Conservation (phyloP, 92 coral and sea anemone genomes). For the Hydrozoanthus gracilis region DNA sequence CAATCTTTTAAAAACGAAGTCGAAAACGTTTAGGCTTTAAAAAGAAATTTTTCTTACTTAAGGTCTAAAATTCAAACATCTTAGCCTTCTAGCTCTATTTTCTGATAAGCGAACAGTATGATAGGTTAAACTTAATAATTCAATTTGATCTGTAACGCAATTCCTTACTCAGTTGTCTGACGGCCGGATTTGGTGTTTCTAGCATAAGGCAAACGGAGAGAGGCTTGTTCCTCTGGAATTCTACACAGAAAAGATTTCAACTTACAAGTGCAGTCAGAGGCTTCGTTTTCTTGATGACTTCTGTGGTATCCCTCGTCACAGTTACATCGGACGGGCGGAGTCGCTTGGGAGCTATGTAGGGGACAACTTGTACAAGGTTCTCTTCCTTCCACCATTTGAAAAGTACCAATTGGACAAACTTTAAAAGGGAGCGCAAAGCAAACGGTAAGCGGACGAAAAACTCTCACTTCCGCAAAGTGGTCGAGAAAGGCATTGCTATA, state of each 20-base stretch:
- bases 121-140: too few relatives aligned
- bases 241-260: not conserved
- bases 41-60: too few relatives aligned
- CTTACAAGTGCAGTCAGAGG: conserved; percentile 8
- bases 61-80: too few relatives aligned
- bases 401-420: conserved; percentile 7
- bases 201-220: not conserved
- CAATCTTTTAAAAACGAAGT: too few relatives aligned
- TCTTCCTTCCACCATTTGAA: not conserved
- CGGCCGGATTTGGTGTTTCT: not conserved
- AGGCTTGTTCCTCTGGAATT: too few relatives aligned
- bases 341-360: conserved; percentile 8
- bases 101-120: too few relatives aligned
- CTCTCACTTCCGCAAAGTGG: too few relatives aligned
- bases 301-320: conserved; percentile 27
- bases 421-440: not conserved
- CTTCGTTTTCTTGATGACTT: not conserved
- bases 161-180: too few relatives aligned
- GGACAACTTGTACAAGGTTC: conserved; percentile 21
- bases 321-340: not conserved
- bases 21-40: too few relatives aligned
- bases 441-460: not conserved
- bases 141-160: too few relatives aligned
- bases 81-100: too few relatives aligned
- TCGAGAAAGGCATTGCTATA: too few relatives aligned